Evolutionary conservation across 2,888 invertebrate species (phyloP), one percentile per base, ranked within the genome.

Genomic region (Teleogryllus oceanicus): DNA sequence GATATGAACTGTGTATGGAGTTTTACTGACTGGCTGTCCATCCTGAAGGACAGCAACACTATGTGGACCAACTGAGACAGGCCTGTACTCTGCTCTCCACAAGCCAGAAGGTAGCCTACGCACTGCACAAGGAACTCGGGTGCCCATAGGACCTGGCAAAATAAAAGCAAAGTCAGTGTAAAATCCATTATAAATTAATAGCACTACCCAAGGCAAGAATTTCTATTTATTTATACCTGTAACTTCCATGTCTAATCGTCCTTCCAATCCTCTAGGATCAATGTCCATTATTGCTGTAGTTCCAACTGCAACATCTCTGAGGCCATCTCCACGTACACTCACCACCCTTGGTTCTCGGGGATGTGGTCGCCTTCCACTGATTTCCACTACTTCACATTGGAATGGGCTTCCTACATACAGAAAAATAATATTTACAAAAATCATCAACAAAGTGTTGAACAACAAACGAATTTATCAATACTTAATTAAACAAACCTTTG

Each of bases 361-460:
- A 76, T 84, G 83, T 50, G 84, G 81, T 51, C 83, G 82, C 50
- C 82, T 80, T 78, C 86, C 81, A 50, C 80, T 80, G 84, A 88
- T 86, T 83, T 88, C 89, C 37, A 88, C 83, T 81, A 92, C 92
- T 79, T 92, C 91, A 85, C 96, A 96, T 83, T 94, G 93, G 88
- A 96, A 96, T 13, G 97, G 97, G 87, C 95, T 96, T 49, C 96
- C 96, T 88, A 83, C 20, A 24, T 11, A 8, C 16, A 12, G 21
- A 62, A 37, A 76, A 76, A 76, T 13, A 12, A 11, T 24, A 76
- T 37, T 8, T 74, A 3, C 24, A 74, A 20, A 74, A 10, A 1
- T 74, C 11, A n/a, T 20, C 21, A 2, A 74, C 16, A 74, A 20
- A 12, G n/a, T 74, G 16, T 20, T 12, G 74, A n/a, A 74, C 20